These are phyloP conservation scores for Brevimyrus niger DNA, from an alignment of 2,113 vertebrate genomes.

Conservation along the genomic window DNA sequence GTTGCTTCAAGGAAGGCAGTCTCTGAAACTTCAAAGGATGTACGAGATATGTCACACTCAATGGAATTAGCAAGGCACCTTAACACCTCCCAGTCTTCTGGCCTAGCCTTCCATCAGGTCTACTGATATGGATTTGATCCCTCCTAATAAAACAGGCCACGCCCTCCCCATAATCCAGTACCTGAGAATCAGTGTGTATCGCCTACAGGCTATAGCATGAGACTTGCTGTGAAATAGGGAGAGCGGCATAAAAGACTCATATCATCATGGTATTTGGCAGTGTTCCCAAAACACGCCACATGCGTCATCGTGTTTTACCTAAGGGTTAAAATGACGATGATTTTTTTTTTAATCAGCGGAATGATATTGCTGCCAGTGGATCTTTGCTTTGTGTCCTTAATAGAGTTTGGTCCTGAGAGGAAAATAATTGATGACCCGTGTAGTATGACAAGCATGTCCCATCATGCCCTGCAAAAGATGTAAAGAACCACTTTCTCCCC, in stretches of 20 bases:
- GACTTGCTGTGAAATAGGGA: not conserved
- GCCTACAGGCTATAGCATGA: not conserved
- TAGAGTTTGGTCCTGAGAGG: too few species aligned
- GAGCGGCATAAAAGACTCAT: not conserved
- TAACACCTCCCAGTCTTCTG: not conserved
- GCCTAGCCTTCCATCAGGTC: not conserved
- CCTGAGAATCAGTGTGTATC: not conserved
- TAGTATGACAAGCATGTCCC: not conserved
- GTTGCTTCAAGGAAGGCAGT: not conserved
- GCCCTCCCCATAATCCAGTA: not conserved
- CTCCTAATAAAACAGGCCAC: not conserved
- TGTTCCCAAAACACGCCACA: not conserved
- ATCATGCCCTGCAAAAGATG: not conserved
- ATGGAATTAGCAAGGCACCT: constrained; percentile 11
- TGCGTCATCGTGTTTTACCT: not conserved
- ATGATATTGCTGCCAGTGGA: not conserved
- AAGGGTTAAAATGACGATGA: too few species aligned
- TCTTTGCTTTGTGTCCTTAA: not conserved
- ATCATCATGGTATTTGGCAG: not conserved
- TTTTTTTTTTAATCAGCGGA: too few species aligned
- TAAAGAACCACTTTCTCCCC: not conserved
- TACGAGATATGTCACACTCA: constrained; percentile 7
- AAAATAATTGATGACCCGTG: too few species aligned
- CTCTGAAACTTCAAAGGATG: constrained; percentile 16
- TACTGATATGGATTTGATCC: constrained; percentile 2